Evolutionary conservation across 2,888 invertebrate genomes (phyloP), one percentile per base, ranked within the genome.

Genomic region (Sesia bembeciformis): DNA sequence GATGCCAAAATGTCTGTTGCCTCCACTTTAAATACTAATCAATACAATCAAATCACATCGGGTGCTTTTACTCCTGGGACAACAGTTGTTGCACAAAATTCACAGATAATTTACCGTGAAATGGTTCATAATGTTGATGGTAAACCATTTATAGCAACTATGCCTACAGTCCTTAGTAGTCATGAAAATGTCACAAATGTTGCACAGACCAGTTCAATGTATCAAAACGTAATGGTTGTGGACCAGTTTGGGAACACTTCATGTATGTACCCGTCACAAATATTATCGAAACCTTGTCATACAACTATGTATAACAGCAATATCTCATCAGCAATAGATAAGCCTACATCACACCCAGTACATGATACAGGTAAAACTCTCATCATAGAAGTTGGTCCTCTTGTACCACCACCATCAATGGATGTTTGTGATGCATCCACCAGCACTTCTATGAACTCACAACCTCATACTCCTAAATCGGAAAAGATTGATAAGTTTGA

Each of bases 211-310:
- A 81, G 76, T 60, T 81, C 88, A 3, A 68, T 88, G 75, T 89
- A 88, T 66, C 89, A 88, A 59, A 90, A 89, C 76, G 77, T 90
- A 40, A 87, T 90, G 88, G 82, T 90, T 5, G 77, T 89, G 8
- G 88, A 89, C 60, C 89, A 84, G 57, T 86, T 79, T 72, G 84
- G 87, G 3, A 85, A 85, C 60, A 72, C 84, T 39, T 84, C 89
- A 3, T 88, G 87, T 64, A 81, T 89, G 82, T 89, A 86, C 54
- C 84, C 86, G 43, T 83, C 80, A 58, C 70, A 74, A 55, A 60
- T 86, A n/a, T 54, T 84, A 53, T 65, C 78, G 7, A 86, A 85
- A 61, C 58, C 73, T 49, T 72, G 75, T 60, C 70, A 68, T 43
- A 66, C 79, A 52, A 65, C 80, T 23, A 59, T 80, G 39, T 85